phyloP scores from a whole-genome alignment of 1,140 invertebrate species.

The Lasioglossum albipes region DNA sequence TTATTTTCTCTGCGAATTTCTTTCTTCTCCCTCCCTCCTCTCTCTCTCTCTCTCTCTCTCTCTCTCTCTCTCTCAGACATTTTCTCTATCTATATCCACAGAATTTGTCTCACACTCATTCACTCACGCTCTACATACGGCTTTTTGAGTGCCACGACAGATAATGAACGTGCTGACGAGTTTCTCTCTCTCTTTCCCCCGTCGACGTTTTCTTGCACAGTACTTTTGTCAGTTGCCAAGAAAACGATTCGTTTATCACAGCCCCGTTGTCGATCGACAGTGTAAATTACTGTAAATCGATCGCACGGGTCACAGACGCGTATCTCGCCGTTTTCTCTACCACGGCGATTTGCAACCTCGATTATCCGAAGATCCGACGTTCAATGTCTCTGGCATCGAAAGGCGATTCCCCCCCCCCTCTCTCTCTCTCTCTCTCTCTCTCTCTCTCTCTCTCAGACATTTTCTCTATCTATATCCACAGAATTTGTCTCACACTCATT shows the following conservation, averaged over 20 bases:
- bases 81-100: conserved; percentile 1
- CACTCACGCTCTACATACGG: not conserved
- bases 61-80: conserved; percentile 22
- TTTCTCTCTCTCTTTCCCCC: conserved; percentile 29
- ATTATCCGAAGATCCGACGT: too few relatives aligned
- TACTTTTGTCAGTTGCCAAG: too few relatives aligned
- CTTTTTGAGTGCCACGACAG: not conserved
- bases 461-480: conserved; percentile 1
- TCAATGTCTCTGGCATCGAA: too few relatives aligned
- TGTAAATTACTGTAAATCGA: too few relatives aligned
- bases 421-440: conserved; percentile 2
- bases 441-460: conserved; percentile 22
- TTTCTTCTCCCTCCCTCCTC: not conserved
- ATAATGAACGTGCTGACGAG: conserved; percentile 21
- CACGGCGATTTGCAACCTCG: too few relatives aligned
- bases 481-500: not conserved
- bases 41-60: conserved; percentile 2
- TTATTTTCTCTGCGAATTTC: not conserved
- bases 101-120: not conserved
- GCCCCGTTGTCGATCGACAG: not conserved
- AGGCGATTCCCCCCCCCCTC: not conserved
- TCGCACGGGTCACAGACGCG: not conserved
- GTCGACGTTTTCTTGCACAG: not conserved
- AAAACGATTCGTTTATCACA: conserved; percentile 20
- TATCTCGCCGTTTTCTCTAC: not conserved